Percentiles rank a stretch among this genome's conserved stretches.
phyloP scores from a whole-genome alignment of 2,797 vertebrate genomes.

The Hippopotamyrus pictus region DNA sequence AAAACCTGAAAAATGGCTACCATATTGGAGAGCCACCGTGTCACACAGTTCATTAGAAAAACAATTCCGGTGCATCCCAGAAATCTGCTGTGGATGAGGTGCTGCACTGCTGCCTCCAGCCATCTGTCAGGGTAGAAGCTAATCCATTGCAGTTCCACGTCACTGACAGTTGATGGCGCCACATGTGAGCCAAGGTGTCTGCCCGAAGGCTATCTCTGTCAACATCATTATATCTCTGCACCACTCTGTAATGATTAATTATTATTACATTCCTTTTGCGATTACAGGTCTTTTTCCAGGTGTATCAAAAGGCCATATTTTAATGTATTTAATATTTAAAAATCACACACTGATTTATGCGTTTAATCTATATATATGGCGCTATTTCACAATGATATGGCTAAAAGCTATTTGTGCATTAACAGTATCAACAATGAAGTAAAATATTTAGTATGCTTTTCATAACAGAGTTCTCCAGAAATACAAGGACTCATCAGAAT shows the following conservation, averaged over 20 bases:
- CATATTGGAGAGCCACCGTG: neutral
- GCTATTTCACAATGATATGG: neutral
- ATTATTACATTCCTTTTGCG: neutral
- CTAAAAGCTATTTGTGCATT: neutral
- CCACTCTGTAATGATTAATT: constrained; percentile 5
- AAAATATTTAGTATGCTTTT: neutral
- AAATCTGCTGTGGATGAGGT: neutral
- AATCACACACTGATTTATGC: neutral
- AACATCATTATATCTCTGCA: neutral
- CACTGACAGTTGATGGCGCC: constrained; percentile 18
- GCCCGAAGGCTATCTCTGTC: neutral
- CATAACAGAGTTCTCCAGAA: neutral
- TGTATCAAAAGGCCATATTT: neutral
- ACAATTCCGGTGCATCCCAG: neutral
- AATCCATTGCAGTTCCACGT: neutral
- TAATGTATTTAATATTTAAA: neutral
- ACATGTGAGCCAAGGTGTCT: neutral
- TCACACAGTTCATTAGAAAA: neutral
- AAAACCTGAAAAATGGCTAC: neutral
- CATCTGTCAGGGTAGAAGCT: neutral
- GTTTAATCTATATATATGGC: neutral
- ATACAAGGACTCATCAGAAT: neutral
- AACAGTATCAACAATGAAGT: neutral
- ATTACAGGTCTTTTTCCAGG: neutral
- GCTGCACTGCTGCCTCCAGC: neutral